These are phyloP conservation scores for Loxodonta africana DNA, from an alignment of 2,113 vertebrate genomes.

Conservation along the genomic window DNA sequence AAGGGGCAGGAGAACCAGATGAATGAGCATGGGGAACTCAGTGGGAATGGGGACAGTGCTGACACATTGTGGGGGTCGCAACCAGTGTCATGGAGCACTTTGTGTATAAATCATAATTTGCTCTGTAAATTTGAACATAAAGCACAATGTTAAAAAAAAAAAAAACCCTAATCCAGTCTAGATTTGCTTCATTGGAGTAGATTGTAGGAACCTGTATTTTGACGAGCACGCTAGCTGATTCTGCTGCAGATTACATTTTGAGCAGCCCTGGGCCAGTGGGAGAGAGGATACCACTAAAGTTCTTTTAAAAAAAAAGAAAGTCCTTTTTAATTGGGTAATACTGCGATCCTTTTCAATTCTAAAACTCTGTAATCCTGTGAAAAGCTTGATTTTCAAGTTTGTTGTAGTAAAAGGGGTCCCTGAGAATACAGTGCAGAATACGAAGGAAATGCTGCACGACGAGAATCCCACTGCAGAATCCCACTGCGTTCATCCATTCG, in stretches of 20 bases:
- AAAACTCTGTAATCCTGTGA: neutral
- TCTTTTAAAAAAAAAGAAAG: neutral
- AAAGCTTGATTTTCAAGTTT: neutral
- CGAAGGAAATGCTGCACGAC: neutral
- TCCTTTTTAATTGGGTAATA: constrained; percentile 12
- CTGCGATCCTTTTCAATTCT: neutral
- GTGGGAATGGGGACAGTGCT: too few species aligned
- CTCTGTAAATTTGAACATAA: too few species aligned
- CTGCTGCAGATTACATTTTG: neutral
- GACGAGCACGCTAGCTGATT: neutral
- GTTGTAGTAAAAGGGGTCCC: neutral
- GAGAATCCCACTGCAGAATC: neutral
- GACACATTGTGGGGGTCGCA: too few species aligned
- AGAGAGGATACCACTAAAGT: neutral
- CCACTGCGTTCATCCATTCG: neutral
- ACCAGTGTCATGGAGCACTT: too few species aligned
- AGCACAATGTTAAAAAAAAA: too few species aligned
- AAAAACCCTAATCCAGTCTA: neutral
- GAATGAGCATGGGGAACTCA: too few species aligned
- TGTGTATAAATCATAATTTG: too few species aligned
- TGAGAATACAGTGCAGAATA: neutral
- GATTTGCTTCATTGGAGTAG: neutral
- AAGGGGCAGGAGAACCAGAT: too few species aligned
- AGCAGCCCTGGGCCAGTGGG: neutral
- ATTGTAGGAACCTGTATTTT: constrained; percentile 1